Evolutionary conservation across 2,888 invertebrate species (phyloP), one percentile per base, ranked within the genome.

Genomic region (Heliconius aoede): DNA sequence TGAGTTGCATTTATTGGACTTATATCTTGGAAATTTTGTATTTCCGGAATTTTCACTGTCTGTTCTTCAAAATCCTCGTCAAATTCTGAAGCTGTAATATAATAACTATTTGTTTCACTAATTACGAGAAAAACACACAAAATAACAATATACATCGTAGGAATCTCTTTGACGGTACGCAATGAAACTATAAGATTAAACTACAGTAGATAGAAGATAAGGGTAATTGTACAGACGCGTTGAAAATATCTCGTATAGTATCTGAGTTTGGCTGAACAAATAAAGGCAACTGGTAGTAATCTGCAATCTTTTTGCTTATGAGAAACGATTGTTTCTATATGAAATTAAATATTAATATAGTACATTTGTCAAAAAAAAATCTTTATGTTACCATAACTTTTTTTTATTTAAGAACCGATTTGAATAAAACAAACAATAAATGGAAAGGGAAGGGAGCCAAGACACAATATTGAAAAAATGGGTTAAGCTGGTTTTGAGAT

Each of bases 41-140:
- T 88, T 90, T 90, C 92, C 79, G 89, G 89, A 86, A 90, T 88
- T 79, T 91, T 86, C 83, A 85, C 84, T 81, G 83, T 87, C 86
- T 90, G 87, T 89, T 86, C 85, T 77, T 82, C 79, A 55, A 81
- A 81, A 73, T 84, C 85, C 81, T 87, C 83, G 81, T 83, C 80
- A 76, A 73, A 79, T 76, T 81, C 83, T 55, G 82, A 83, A 78
- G 85, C 85, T 80, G 85, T 82, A 69, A 85, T 80, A 78, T 84
- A 80, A 76, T 82, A 85, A 80, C 88, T 86, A 80, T 88, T 85
- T 61, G 86, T 84, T 81, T 84, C 84, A 82, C 86, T 84, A 84
- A 91, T 84, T 78, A 90, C 82, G 83, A 91, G 86, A 84, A 88
- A 78, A 79, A 87, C 82, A 78, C 84, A 83, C 76, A 90, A 82